Percentiles rank a stretch among this genome's conserved stretches.
Conservation (phyloP, 2,797 vertebrate species). For the Myotis myotis region DNA sequence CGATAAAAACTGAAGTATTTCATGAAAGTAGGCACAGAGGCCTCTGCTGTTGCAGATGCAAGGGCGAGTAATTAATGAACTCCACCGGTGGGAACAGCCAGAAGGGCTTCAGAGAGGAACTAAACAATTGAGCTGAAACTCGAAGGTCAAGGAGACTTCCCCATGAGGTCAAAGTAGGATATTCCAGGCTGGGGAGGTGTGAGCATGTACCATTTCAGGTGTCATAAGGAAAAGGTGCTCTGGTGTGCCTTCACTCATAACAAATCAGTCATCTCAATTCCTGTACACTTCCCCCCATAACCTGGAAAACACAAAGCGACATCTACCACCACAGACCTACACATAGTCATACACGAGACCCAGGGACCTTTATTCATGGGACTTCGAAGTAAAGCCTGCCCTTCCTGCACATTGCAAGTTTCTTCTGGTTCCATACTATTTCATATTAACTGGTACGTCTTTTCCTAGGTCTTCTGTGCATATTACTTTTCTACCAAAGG, state of each 20-base stretch:
- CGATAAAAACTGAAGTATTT: not conserved
- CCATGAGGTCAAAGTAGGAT: not conserved
- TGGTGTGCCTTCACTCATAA: not conserved
- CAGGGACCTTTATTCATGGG: not conserved
- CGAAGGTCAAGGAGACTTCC: not conserved
- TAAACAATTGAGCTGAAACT: not conserved
- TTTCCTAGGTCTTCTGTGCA: not conserved
- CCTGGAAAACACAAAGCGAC: not conserved
- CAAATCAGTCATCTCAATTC: not conserved
- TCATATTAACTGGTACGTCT: not conserved
- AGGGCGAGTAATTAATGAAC: not conserved
- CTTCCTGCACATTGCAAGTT: not conserved
- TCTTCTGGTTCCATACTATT: not conserved
- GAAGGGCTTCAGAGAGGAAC: not conserved
- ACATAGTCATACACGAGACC: not conserved
- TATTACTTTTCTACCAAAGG: not conserved
- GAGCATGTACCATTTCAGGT: not conserved
- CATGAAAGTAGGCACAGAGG: not conserved
- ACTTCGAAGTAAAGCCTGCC: not conserved
- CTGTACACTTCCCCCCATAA: not conserved
- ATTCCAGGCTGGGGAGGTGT: not conserved
- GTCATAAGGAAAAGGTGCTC: not conserved
- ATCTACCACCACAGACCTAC: not conserved
- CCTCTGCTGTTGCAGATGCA: not conserved
- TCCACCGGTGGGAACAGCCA: not conserved